These are phyloP conservation scores for Ladona fulva DNA, from an alignment of 1,140 invertebrate species.

Conservation along the genomic window DNA sequence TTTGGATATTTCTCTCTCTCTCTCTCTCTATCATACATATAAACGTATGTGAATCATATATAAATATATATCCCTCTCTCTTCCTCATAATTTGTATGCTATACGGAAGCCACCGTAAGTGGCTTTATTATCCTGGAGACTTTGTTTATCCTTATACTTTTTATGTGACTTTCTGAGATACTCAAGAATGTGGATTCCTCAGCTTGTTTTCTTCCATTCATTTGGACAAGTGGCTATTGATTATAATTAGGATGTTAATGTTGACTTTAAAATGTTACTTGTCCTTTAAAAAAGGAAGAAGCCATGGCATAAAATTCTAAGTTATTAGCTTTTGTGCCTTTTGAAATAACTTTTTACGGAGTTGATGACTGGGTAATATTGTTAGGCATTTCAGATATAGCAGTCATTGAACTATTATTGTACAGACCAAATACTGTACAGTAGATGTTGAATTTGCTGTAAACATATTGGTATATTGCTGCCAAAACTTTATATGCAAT, in stretches of 20 bases:
- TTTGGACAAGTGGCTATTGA: background rate
- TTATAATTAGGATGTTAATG: background rate
- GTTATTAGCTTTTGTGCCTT: constrained; percentile 5
- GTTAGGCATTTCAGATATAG: background rate
- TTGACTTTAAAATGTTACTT: background rate
- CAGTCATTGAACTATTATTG: constrained; percentile 8
- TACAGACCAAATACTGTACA: background rate
- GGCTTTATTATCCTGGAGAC: no score
- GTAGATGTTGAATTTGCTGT: constrained; percentile 6
- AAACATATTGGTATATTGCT: background rate
- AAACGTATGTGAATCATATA: no score
- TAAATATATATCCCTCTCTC: no score
- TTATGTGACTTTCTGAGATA: no score
- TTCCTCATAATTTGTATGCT: no score
- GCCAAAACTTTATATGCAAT: background rate
- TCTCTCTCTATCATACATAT: no score
- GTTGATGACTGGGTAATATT: background rate
- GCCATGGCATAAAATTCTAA: background rate
- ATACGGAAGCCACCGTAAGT: no score
- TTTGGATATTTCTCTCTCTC: no score
- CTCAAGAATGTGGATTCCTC: no score
- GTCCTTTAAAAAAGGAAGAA: background rate
- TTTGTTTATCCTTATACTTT: no score
- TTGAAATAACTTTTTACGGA: background rate
- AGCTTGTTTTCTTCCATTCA: no score